These are phyloP conservation scores for Cariama cristata DNA, from an alignment of 2,113 vertebrate genomes.

Conservation along the genomic window DNA sequence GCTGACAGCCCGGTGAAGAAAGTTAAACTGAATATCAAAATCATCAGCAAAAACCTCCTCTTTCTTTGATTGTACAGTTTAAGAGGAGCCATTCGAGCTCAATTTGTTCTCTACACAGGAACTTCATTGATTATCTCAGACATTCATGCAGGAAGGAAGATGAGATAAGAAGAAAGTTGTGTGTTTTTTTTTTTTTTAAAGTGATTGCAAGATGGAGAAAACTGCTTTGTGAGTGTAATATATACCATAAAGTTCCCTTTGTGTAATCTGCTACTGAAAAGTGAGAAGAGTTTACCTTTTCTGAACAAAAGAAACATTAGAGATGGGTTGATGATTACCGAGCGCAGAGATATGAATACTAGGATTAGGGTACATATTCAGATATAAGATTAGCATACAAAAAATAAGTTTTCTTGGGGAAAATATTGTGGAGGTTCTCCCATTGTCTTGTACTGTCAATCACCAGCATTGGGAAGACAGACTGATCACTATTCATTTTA, in stretches of 20 bases:
- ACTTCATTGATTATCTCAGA: conserved; percentile 69
- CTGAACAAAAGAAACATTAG: conserved; percentile 53
- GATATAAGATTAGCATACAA: conserved; percentile 37
- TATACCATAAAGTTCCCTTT: conserved; percentile 25
- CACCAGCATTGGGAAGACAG: background rate
- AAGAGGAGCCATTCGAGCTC: conserved; percentile 63
- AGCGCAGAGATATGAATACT: background rate
- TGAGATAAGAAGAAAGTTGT: conserved; percentile 50
- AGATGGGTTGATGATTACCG: conserved; percentile 15
- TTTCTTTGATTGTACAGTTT: conserved; percentile 72
- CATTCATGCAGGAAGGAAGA: conserved; percentile 72
- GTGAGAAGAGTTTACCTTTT: conserved; percentile 4
- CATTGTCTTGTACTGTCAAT: conserved; percentile 4
- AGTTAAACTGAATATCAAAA: conserved; percentile 71
- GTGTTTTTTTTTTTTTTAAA: conserved; percentile 35
- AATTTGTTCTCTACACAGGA: conserved; percentile 70
- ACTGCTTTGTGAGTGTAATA: conserved; percentile 46
- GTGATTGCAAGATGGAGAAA: conserved; percentile 74
- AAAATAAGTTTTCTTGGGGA: conserved; percentile 20
- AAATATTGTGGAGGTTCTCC: conserved; percentile 3
- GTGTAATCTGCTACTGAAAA: conserved; percentile 15
- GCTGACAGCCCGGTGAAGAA: conserved; percentile 51
- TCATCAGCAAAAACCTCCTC: conserved; percentile 58
- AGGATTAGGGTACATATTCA: background rate
- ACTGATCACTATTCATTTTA: conserved; percentile 16